These are phyloP conservation scores for Branchinecta lynchi DNA, from an alignment of 1,140 invertebrate species.

Conservation along the genomic window DNA sequence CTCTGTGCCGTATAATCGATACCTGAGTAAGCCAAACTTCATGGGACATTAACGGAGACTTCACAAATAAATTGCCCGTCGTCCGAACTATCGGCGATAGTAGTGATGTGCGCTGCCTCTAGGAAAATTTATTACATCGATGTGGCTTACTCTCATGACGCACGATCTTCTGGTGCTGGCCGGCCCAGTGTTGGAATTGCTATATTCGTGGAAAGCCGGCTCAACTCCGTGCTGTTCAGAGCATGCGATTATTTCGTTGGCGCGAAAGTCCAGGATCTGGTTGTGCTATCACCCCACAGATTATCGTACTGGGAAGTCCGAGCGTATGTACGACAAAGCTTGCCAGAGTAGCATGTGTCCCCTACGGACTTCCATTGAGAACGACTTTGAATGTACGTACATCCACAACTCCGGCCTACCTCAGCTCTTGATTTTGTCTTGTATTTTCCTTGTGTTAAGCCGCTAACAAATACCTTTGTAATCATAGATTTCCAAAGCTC, in stretches of 20 bases:
- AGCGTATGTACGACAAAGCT: neutral
- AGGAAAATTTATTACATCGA: neutral
- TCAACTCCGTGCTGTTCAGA: neutral
- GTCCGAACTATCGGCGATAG: neutral
- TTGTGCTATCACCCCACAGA: neutral
- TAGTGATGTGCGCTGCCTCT: neutral
- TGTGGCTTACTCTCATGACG: neutral
- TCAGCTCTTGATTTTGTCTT: neutral
- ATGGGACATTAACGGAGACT: neutral
- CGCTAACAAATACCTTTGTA: neutral
- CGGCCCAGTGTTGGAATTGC: neutral
- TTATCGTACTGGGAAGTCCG: neutral
- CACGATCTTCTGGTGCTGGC: neutral
- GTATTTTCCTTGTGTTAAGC: neutral
- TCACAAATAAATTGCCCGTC: neutral
- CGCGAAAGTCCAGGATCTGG: neutral
- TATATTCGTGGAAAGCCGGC: neutral
- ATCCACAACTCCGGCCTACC: neutral
- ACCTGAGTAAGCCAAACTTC: neutral
- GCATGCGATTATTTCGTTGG: neutral
- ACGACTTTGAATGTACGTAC: neutral
- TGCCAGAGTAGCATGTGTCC: neutral
- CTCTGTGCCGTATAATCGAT: neutral
- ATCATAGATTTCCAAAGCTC: constrained; percentile 4
- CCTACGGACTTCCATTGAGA: neutral